phyloP scores from a whole-genome alignment of 1,140 invertebrate genomes.

The Diploscapter pachys region DNA sequence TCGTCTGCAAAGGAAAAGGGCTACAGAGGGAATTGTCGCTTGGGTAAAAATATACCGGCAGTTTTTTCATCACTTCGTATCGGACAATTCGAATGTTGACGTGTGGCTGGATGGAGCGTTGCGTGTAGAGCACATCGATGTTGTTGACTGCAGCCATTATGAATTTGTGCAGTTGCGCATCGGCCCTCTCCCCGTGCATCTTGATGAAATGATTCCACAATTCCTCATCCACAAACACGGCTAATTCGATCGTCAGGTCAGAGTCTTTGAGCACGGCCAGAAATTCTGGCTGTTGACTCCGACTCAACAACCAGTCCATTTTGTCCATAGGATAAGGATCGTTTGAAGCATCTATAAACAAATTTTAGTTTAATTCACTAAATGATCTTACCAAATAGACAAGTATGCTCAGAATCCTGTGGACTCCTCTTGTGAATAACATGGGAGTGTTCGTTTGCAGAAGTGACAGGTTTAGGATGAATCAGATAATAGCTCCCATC shows the following conservation, averaged over 20 bases:
- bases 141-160: slow-evolving; percentile 43
- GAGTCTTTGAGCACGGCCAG: slow-evolving; percentile 6
- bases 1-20: slow-evolving; percentile 10
- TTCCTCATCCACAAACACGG: slow-evolving; percentile 41
- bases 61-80: slow-evolving; percentile 42
- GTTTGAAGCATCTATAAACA: slow-evolving; percentile 22
- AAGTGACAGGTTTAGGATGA: slow-evolving; percentile 4
- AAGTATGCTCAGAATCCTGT: slow-evolving; percentile 29
- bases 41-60: slow-evolving; percentile 28
- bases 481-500: neutral
- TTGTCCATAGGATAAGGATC: slow-evolving; percentile 43
- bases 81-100: slow-evolving; percentile 39
- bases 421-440: slow-evolving; percentile 37
- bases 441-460: slow-evolving; percentile 32
- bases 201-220: slow-evolving; percentile 43
- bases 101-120: slow-evolving; percentile 36
- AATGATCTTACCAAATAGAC: slow-evolving; percentile 35
- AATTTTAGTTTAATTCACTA: neutral
- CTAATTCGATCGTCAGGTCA: slow-evolving; percentile 38
- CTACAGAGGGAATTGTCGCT: neutral
- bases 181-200: slow-evolving; percentile 38
- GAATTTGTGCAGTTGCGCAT: slow-evolving; percentile 38
- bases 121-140: slow-evolving; percentile 41
- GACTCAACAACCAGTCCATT: slow-evolving; percentile 16
- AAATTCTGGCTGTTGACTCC: slow-evolving; percentile 11